Percentiles rank a stretch among this genome's conserved stretches.
These are phyloP conservation scores for Lepidostoma basale DNA, from an alignment of 1,140 invertebrate species.

Conservation along the genomic window DNA sequence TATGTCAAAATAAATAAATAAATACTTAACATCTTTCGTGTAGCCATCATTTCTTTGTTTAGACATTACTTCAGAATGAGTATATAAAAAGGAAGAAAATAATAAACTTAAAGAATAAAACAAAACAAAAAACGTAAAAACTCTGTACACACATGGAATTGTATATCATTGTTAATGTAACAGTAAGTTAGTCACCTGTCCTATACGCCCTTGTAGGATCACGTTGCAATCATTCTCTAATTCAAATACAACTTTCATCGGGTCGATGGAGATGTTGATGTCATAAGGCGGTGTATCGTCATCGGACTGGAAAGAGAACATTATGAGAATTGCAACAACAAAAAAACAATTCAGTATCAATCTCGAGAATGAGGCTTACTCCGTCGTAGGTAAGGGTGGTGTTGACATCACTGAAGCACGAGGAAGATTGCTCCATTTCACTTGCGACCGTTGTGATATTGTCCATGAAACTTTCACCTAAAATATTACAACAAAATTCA, in stretches of 20 bases:
- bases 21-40: too few species aligned
- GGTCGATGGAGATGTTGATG: constrained; percentile 4
- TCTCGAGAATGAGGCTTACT: background rate
- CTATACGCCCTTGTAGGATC: constrained; percentile 65
- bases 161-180: too few species aligned
- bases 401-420: constrained; percentile 37
- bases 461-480: constrained; percentile 21
- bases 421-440: constrained; percentile 36
- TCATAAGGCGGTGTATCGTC: constrained; percentile 7
- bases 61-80: too few species aligned
- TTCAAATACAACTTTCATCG: constrained; percentile 53
- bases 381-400: constrained; percentile 34
- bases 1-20: too few species aligned
- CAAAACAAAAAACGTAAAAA: too few species aligned
- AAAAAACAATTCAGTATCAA: background rate
- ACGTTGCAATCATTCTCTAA: constrained; percentile 61
- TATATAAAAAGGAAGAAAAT: too few species aligned
- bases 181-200: constrained; percentile 57
- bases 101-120: too few species aligned
- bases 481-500: too few species aligned
- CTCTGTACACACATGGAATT: background rate
- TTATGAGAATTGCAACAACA: background rate
- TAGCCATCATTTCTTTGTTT: too few species aligned
- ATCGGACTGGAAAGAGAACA: background rate
- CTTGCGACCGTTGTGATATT: constrained; percentile 36